phyloP scores from a whole-genome alignment of 2,113 vertebrate species.

The Leucosticte australis region DNA sequence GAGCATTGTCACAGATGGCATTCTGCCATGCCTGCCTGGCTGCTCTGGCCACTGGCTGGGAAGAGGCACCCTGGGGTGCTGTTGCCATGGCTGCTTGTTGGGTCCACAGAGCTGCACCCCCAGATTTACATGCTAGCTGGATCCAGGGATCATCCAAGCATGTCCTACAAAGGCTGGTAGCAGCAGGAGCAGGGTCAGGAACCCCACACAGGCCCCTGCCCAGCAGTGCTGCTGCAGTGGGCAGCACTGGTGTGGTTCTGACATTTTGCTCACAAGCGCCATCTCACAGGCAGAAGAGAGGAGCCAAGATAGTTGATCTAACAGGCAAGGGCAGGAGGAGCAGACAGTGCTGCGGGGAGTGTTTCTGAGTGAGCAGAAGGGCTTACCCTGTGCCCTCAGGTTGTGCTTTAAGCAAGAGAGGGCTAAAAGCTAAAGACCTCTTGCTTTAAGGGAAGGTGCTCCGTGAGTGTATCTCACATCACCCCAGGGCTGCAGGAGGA shows the following conservation, averaged over 20 bases:
- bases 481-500: background rate
- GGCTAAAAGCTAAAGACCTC: background rate
- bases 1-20: fast-evolving
- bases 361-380: background rate
- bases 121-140: fast-evolving
- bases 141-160: background rate
- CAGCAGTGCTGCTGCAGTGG: background rate
- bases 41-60: fast-evolving
- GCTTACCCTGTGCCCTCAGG: background rate
- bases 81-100: fast-evolving
- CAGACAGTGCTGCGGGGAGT: background rate
- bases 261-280: background rate
- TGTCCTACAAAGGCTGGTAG: background rate
- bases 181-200: background rate
- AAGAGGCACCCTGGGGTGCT: background rate
- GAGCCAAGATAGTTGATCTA: background rate
- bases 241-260: background rate
- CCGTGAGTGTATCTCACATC: background rate
- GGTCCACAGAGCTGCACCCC: background rate
- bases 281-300: background rate
- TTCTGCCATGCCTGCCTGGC: background rate
- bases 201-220: fast-evolving
- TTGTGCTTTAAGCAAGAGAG: background rate
- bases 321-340: background rate
- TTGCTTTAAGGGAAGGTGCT: background rate